Evolutionary conservation across 2,113 vertebrate species (phyloP), one percentile per base, ranked within the genome.

Genomic region (Microtus richardsoni): DNA sequence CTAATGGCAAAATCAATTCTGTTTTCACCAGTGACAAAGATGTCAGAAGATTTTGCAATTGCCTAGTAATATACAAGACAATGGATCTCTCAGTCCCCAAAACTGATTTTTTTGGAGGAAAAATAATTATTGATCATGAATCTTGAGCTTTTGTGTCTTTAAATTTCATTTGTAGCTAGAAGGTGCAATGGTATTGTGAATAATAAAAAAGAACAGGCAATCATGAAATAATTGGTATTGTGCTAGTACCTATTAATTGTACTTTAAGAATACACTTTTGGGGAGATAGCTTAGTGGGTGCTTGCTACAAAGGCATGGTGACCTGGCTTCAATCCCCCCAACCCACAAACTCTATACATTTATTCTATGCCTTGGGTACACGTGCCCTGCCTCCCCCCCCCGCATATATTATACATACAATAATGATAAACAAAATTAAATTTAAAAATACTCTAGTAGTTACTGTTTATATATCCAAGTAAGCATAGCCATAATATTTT

Each of bases 121-220:
- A 66, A 58, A 44, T 10, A 66, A 33, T 78, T 33, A 10, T 47
- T 60, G 28, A 58, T 89, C 14, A 39, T 77, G 21, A 54, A 44
- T 7, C 33, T 95, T 92, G 89, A 90, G 80, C 22, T n/a, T 77
- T 95, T 24, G 2, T 70, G 28, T 74, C 83, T 85, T 70, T 39
- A 54, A 70, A 44, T 80, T 83, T 84, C 47, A 68, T 47, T 88
- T 87, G 83, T 89, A 39, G 36, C 75, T 58, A 28, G 39, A 75
- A 80, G 62, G 1, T 64, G 21, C 84, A 75, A 9, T 80, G 66
- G 47, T 82, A 22, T 5, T 22, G 44, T 52, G 44, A 49, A 66
- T 3, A 78, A 66, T 9, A 6, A 85, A n/a, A 70, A 86, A 33
- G 6, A 77, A 39, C 2, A 52, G 78, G 75, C 88, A 36, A n/a